phyloP scores from a whole-genome alignment of 2,797 vertebrate genomes.

The Denticeps clupeoides region DNA sequence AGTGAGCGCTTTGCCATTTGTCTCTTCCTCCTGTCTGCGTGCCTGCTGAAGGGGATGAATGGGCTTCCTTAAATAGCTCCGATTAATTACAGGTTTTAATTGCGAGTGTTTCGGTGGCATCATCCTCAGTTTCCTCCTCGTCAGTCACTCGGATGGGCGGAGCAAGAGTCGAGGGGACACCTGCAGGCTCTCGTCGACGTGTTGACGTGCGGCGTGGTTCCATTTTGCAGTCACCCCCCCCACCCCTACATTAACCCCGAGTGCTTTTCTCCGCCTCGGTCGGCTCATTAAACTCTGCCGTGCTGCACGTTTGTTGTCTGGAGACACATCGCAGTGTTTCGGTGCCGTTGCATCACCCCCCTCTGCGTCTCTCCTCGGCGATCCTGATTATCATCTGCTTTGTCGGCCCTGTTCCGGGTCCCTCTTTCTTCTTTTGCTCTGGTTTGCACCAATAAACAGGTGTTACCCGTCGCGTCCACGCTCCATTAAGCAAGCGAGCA shows the following conservation, averaged over 20 bases:
- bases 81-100: constrained; percentile 63
- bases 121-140: constrained; percentile 22
- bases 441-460: constrained; percentile 46
- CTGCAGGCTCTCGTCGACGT: constrained; percentile 44
- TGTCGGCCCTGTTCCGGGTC: constrained; percentile 19
- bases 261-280: not conserved
- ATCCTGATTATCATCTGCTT: constrained; percentile 32
- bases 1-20: constrained; percentile 36
- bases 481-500: no score
- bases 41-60: constrained; percentile 43
- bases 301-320: constrained; percentile 15
- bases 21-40: constrained; percentile 32
- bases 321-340: constrained; percentile 38
- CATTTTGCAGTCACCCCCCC: no score
- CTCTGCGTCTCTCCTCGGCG: constrained; percentile 27
- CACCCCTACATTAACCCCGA: constrained; percentile 7
- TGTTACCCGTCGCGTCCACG: constrained; percentile 2
- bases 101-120: constrained; percentile 40
- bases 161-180: constrained; percentile 17
- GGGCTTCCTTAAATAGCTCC: constrained; percentile 58
- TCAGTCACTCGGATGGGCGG: constrained; percentile 26
- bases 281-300: constrained; percentile 18
- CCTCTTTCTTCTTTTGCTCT: constrained; percentile 35
- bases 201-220: no score
- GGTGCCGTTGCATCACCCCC: constrained; percentile 51